Evolutionary conservation across 2,797 vertebrate genomes (phyloP).

Genomic region (Monodelphis domestica): DNA sequence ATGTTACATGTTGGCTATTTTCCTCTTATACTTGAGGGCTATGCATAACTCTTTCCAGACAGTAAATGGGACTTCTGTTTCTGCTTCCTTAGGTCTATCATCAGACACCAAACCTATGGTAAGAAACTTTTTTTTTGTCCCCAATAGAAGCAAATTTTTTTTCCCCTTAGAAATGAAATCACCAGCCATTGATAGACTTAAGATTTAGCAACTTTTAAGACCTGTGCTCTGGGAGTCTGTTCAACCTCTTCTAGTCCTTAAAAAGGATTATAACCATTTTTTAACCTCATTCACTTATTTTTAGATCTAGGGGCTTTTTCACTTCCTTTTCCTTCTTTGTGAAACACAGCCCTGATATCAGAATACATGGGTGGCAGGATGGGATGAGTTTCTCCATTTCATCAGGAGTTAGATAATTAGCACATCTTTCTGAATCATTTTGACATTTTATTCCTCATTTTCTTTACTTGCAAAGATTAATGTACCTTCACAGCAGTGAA

Average conservation of each 20-base stretch:
- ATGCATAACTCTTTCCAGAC: conserved; percentile 47
- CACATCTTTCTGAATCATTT: conserved; percentile 39
- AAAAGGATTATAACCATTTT: not conserved
- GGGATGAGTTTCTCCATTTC: not conserved
- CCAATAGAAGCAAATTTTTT: conserved; percentile 26
- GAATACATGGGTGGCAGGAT: conserved; percentile 29
- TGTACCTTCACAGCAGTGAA: conserved; percentile 30
- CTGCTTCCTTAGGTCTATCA: conserved; percentile 83
- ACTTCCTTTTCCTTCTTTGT: not conserved
- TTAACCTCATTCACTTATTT: conserved; percentile 40
- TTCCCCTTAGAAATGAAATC: not conserved
- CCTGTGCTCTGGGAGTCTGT: not conserved
- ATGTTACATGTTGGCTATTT: conserved; percentile 18
- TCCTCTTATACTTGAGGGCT: conserved; percentile 70
- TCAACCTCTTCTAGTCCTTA: not conserved
- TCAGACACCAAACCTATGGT: conserved; percentile 89
- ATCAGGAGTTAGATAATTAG: conserved; percentile 41
- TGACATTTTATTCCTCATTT: conserved; percentile 18
- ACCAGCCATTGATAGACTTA: not conserved
- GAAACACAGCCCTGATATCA: conserved; percentile 27
- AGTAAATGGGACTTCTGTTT: conserved; percentile 65
- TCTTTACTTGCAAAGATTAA: conserved; percentile 29
- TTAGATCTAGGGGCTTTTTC: conserved; percentile 21
- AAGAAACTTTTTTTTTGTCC: conserved; percentile 78
- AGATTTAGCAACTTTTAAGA: not conserved